phyloP scores from a whole-genome alignment of 1,140 invertebrate species.

The Drosophila novamexicana region DNA sequence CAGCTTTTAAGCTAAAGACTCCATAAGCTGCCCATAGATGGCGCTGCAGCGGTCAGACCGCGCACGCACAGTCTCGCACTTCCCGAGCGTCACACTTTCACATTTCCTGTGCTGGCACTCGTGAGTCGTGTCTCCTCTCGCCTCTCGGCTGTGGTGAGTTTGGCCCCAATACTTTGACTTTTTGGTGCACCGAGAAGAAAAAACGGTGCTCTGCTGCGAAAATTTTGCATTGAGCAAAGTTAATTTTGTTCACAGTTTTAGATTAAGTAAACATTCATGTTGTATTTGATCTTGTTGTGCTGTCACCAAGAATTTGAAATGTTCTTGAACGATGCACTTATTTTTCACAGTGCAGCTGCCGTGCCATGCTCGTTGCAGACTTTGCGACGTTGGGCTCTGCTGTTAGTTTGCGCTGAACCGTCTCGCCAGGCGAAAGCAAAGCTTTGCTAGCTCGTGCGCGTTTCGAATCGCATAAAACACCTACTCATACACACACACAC shows the following conservation, averaged over 20 bases:
- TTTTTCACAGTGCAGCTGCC: constrained; percentile 20
- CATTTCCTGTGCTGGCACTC: constrained; percentile 55
- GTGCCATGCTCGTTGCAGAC: constrained; percentile 52
- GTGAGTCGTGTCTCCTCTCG: constrained; percentile 9
- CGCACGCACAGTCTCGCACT: constrained; percentile 28
- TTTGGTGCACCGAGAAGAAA: constrained; percentile 5
- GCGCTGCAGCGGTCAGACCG: constrained; percentile 29
- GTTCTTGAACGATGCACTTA: neutral
- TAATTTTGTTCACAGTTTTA: too few relatives aligned
- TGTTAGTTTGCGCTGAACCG: constrained; percentile 66
- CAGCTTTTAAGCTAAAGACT: constrained; percentile 5
- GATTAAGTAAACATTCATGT: too few relatives aligned
- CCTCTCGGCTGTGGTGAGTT: constrained; percentile 68
- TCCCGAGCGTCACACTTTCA: constrained; percentile 47
- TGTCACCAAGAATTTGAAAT: neutral
- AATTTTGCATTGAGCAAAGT: neutral
- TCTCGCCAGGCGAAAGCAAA: constrained; percentile 58
- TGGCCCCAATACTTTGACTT: constrained; percentile 9
- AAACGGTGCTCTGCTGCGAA: neutral
- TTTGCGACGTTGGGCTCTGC: constrained; percentile 45
- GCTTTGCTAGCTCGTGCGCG: constrained; percentile 58
- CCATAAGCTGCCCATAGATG: constrained; percentile 61
- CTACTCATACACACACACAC: constrained; percentile 52
- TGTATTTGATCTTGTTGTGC: neutral
- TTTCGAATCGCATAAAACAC: constrained; percentile 56